These are phyloP conservation scores for Branchinecta sandiegonensis DNA, from an alignment of 2,888 invertebrate genomes.

Conservation along the genomic window DNA sequence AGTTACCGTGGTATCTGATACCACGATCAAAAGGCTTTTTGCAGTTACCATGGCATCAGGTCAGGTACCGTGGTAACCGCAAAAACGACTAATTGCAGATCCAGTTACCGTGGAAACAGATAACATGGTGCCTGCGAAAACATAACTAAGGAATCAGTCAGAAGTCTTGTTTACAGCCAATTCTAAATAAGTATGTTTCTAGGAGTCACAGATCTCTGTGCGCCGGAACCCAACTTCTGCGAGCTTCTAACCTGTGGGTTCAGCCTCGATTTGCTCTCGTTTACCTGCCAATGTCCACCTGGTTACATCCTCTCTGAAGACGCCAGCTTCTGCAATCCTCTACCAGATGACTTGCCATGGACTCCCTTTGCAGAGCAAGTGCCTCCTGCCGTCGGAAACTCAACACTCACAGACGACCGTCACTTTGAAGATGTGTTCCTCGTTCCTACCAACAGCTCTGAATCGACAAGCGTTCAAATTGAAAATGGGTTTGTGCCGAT, in stretches of 20 bases:
- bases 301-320: background rate
- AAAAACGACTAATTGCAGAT: too few species aligned
- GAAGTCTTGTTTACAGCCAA: too few species aligned
- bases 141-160: too few species aligned
- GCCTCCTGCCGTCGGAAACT: background rate
- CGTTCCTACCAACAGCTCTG: background rate
- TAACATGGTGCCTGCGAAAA: too few species aligned
- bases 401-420: background rate
- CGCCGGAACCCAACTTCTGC: background rate
- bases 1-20: too few species aligned
- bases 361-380: background rate
- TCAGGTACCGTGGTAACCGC: too few species aligned
- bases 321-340: background rate
- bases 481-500: constrained; percentile 13
- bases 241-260: background rate
- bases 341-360: constrained; percentile 5
- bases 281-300: background rate
- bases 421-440: background rate
- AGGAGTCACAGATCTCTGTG: constrained; percentile 4
- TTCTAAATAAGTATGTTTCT: background rate
- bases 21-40: too few species aligned
- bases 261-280: background rate
- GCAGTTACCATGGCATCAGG: too few species aligned
- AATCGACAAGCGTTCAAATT: background rate
- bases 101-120: too few species aligned